These are phyloP conservation scores for Epizoanthus stellaris DNA, from an alignment of 92 coral and sea anemone genomes.

Conservation along the genomic window DNA sequence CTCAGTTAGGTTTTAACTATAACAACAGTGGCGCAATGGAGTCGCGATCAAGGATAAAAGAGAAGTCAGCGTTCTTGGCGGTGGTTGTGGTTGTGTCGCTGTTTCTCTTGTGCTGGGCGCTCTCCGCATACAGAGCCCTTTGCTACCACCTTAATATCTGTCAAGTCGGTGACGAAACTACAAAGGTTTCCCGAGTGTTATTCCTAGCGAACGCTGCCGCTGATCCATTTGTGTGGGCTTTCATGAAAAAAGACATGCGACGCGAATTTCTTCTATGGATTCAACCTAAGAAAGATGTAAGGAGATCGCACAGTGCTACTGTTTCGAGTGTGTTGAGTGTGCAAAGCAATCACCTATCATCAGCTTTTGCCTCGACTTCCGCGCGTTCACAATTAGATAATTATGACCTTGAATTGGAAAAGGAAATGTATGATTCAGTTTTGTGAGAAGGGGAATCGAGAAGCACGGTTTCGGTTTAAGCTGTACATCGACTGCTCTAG, in stretches of 20 bases:
- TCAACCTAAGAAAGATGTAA: not conserved
- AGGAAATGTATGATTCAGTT: not conserved
- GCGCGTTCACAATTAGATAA: not conserved
- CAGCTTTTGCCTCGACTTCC: not conserved
- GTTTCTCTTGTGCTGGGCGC: constrained; percentile 12
- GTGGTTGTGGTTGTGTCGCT: constrained; percentile 4
- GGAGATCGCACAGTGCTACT: not conserved
- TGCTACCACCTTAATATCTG: not conserved
- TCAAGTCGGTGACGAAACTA: not conserved
- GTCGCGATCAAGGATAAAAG: not conserved
- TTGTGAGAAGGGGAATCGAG: not conserved
- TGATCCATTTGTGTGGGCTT: constrained; percentile 20
- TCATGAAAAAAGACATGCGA: not conserved
- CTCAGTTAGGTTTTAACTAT: not conserved
- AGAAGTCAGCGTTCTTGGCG: constrained; percentile 13
- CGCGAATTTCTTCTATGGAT: not conserved
- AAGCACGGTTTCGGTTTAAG: too few relatives aligned
- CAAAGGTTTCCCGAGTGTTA: not conserved
- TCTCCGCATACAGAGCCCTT: not conserved
- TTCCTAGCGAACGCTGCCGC: constrained; percentile 1
- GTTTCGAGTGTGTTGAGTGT: not conserved
- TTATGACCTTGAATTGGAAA: not conserved
- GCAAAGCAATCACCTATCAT: not conserved
- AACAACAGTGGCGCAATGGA: not conserved
- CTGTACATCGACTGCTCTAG: too few relatives aligned